Evolutionary conservation across 2,797 vertebrate species (phyloP).

Genomic region (Lepus townsendii): DNA sequence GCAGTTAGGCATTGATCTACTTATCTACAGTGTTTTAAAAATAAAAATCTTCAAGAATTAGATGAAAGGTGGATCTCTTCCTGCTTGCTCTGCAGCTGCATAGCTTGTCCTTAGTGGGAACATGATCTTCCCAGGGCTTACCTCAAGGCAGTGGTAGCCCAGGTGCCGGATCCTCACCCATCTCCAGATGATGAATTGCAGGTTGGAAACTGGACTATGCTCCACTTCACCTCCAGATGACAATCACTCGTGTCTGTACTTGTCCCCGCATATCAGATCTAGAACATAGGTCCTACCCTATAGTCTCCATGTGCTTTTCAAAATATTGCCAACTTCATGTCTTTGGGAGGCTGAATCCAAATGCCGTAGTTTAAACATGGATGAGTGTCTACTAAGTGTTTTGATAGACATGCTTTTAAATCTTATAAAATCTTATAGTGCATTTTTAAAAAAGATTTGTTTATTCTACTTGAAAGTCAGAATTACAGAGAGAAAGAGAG

Average conservation of each 20-base stretch:
- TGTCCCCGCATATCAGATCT: neutral
- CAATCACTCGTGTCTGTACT: neutral
- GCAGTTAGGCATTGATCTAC: neutral
- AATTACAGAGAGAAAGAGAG: too few relatives aligned
- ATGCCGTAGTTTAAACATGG: neutral
- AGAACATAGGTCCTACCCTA: neutral
- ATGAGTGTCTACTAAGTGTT: neutral
- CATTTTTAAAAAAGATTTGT: neutral
- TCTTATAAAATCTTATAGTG: too few relatives aligned
- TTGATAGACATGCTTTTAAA: neutral
- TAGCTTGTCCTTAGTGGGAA: too few relatives aligned
- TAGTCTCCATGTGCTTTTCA: neutral
- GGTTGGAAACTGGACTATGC: neutral
- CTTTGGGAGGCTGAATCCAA: neutral
- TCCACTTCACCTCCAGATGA: neutral
- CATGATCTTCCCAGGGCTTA: rapidly evolving
- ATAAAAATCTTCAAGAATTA: neutral
- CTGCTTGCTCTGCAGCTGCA: neutral
- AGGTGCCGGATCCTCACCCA: neutral
- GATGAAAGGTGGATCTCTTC: neutral
- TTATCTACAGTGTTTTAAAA: neutral
- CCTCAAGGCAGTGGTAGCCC: neutral
- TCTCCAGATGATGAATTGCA: neutral
- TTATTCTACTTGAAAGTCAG: too few relatives aligned
- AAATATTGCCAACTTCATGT: neutral